Evolutionary conservation across 2,797 vertebrate genomes (phyloP), one percentile per base, ranked within the genome.

Genomic region (Crotalus adamanteus): DNA sequence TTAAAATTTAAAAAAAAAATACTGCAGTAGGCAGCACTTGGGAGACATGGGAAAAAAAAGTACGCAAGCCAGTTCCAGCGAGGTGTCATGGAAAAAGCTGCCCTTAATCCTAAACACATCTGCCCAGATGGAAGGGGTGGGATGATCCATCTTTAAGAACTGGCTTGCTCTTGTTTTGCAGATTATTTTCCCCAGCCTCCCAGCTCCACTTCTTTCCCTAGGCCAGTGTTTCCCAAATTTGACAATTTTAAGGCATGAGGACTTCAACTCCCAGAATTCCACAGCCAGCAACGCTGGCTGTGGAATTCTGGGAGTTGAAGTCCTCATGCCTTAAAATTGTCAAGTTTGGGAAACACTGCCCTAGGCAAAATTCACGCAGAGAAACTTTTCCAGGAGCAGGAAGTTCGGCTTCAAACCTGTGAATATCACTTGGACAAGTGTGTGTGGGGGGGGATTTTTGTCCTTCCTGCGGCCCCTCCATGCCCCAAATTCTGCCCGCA

Each of bases 401-500:
- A 0, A 8, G n/a, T 94, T 87, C 88, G 47, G 0, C 28, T 69
- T 59, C 63, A 59, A 5, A 25, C 16, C 92, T 63, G 0, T 93
- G 26, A 31, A 55, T 87, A 51, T 55, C 42, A 92, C 53, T 18
- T 2, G 13, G 56, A 87, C 88, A 28, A 91, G 51, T 53, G 51
- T 9, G 51, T 53, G 2, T 86, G 69, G 37, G 86, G 86, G 18
- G 90, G 63, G 87, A 87, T 0, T 1, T 13, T 1, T 0, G 37
- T 31, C 83, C 42, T 88, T 18, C 28, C 78, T 0, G 0, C 90
- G 93, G 87, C 86, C 95, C 37, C 65, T 94, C 90, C 92, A 91
- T 94, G 92, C 89, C 2, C 0, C 92, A 63, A 26, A 37, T 95
- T 94, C 1, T 91, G 60, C 92, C 96, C 89, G 95, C 94, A 90